Evolutionary conservation across 2,888 invertebrate species (phyloP), one percentile per base, ranked within the genome.

Genomic region (Fragum sueziense): DNA sequence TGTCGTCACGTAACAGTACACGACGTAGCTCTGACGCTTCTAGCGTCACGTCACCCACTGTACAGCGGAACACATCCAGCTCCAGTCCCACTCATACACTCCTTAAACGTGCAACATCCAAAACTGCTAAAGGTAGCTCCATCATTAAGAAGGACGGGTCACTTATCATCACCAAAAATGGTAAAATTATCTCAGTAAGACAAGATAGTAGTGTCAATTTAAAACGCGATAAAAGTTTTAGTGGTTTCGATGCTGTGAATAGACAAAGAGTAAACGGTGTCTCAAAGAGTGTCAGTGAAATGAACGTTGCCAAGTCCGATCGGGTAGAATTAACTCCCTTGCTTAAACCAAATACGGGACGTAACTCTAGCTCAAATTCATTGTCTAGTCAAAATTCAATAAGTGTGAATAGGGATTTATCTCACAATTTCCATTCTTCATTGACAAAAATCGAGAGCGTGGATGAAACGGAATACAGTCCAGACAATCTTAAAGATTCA

Each of bases 181-280:
- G 90, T 1, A 91, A 91, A 78, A 90, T 90, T 34, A 88, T 91
- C 29, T 89, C 89, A 27, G 88, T 90, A 27, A 78, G 88, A 7
- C 74, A 84, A 11, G 86, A 88, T 61, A 76, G 69, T 2, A 79
- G 77, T 52, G 70, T 75, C 6, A 14, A 9, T 14, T 37, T 79
- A 22, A 83, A 77, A 57, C 41, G 75, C 25, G 80, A 78, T 29
- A 57, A 51, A 27, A 80, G 78, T 74, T 79, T 80, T 29, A 79
- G 79, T n/a, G 87, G 82, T 1, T 78, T 75, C 69, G 65, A 76
- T 27, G 67, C 76, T 51, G 33, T 69, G 17, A 71, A 70, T 41
- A 73, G 59, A 11, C 62, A 41, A 17, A 34, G 70, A 51, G 54
- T 68, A 2, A 81, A 79, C 27, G 79, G 78, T 7, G 68, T 79